phyloP scores from a whole-genome alignment of 2,888 invertebrate species.

The Julus scanicus region DNA sequence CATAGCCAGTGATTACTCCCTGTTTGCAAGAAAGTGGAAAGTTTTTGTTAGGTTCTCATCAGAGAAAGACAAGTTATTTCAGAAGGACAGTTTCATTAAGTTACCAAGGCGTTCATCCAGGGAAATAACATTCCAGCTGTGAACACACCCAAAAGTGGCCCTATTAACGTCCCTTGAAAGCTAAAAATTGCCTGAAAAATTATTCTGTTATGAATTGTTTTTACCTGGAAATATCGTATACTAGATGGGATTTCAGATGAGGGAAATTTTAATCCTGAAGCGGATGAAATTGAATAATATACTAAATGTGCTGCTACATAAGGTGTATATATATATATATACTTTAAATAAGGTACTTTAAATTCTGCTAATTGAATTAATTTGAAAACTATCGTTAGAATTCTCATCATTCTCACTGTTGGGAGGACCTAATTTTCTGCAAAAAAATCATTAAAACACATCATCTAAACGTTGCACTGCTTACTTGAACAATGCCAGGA shows the following conservation, averaged over 20 bases:
- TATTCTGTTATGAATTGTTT: no score
- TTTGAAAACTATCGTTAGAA: no score
- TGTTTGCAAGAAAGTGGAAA: background rate
- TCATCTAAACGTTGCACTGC: background rate
- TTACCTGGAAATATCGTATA: no score
- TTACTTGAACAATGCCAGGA: conserved; percentile 28
- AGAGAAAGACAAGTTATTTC: background rate
- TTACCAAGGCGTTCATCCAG: background rate
- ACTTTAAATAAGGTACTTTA: no score
- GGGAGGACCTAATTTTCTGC: background rate
- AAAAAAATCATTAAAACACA: no score
- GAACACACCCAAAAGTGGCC: conserved; percentile 27
- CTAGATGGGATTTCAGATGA: no score
- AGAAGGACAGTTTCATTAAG: background rate
- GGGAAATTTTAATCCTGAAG: no score
- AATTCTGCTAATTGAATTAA: no score
- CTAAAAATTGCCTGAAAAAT: conserved; percentile 40
- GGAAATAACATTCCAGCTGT: conserved; percentile 24
- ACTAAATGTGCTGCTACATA: no score
- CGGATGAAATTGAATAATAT: no score
- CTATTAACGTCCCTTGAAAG: background rate
- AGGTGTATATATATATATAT: no score
- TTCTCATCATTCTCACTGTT: no score
- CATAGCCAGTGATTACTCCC: background rate
- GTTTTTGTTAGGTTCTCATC: background rate